Evolutionary conservation across 1,140 invertebrate genomes (phyloP), one percentile per base, ranked within the genome.

Genomic region (Thalassaphorura encarpata): DNA sequence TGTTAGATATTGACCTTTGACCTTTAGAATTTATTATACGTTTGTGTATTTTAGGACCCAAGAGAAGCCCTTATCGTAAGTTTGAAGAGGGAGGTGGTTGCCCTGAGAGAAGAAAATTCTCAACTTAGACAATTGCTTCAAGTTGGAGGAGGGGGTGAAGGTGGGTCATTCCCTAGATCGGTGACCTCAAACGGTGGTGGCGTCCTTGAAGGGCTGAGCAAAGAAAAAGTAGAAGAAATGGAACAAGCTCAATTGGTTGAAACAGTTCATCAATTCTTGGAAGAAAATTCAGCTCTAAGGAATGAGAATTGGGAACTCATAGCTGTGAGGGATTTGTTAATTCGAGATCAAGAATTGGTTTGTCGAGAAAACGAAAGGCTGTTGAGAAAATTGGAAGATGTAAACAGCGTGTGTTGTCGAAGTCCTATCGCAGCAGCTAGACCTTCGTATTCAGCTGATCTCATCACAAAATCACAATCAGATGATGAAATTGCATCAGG

Each of bases 71-170:
- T 95, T 1, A 95, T 97, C 60, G 69, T 95, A 5, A 89, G 83
- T 67, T 69, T 97, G 36, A 93, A 94, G 71, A 73, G 88, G 40
- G 90, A 95, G 73, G 83, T 97, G 6, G 78, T 82, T 53, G 83
- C 88, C 2, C 77, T 96, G 27, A 83, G 94, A 67, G 82, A 82
- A 60, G 94, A 98, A 74, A 97, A 98, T 66, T 85, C 90, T 52
- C 88, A 93, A 61, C 71, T 98, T 3, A 76, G 85, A 47, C 11
- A 11, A n/a, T 78, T 85, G 46, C 82, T 84, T 0, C 69, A 87
- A 3, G 77, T 83, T 66, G 53, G 55, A 2, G 33, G 28, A 41
- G 23, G 31, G n/a, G 43, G 54, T 46, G 63, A 57, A 41, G 26
- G 4, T 4, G 5, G 3, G 5, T 11, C 11, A 11, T 36, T 42